Conservation (phyloP, 1,140 invertebrate species). For the Drosophila aff. region DNA sequence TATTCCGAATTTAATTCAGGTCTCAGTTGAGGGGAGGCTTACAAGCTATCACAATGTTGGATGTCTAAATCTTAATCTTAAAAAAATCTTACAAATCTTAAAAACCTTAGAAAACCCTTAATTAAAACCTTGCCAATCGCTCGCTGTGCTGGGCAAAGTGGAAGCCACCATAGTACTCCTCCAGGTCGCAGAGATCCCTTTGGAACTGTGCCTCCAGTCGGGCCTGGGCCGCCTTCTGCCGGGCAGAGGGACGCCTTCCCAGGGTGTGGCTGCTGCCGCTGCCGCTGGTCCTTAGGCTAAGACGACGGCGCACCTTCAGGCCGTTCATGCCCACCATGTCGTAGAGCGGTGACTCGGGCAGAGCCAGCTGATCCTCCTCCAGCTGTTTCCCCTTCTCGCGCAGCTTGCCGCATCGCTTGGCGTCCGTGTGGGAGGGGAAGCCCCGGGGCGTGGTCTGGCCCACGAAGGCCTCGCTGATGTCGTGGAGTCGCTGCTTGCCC, state of each 20-base stretch:
- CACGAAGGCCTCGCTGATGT: constrained; percentile 60
- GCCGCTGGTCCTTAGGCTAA: constrained; percentile 34
- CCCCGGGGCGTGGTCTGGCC: constrained; percentile 67
- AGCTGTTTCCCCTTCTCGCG: neutral
- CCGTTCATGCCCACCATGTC: constrained; percentile 22
- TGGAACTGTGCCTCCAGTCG: constrained; percentile 58
- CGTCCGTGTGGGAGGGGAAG: constrained; percentile 71
- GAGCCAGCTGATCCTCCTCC: neutral
- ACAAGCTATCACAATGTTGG: constrained; percentile 60
- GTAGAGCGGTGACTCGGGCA: constrained; percentile 37
- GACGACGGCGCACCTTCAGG: constrained; percentile 48
- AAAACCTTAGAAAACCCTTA: neutral
- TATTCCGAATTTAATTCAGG: constrained; percentile 49
- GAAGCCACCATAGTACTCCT: constrained; percentile 76
- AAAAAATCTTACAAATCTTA: no score
- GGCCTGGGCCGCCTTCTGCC: constrained; percentile 53
- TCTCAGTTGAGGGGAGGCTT: constrained; percentile 15
- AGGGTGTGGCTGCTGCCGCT: constrained; percentile 9
- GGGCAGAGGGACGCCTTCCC: constrained; percentile 38
- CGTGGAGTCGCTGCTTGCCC: constrained; percentile 30
- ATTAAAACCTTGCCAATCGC: constrained; percentile 49
- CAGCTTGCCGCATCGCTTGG: constrained; percentile 28
- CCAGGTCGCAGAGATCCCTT: constrained; percentile 60
- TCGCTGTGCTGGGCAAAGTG: constrained; percentile 62
- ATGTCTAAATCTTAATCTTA: neutral